Evolutionary conservation across 1,140 invertebrate species (phyloP).

Genomic region (Adelges cooleyi): DNA sequence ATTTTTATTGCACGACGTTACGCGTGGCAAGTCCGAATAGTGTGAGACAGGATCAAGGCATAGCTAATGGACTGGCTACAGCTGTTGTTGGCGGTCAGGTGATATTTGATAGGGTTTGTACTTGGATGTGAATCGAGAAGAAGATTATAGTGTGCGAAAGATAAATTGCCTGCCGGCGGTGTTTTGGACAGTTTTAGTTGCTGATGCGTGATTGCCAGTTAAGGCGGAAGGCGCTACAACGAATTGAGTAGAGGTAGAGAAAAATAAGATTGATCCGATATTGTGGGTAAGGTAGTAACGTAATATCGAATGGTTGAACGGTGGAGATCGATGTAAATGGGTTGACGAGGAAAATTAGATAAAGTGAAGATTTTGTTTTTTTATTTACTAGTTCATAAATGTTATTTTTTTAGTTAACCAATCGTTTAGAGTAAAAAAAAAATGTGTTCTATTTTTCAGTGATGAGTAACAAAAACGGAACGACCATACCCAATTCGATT

Average conservation of each 20-base stretch:
- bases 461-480: slow-evolving; percentile 10
- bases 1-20: background rate
- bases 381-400: background rate
- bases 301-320: background rate
- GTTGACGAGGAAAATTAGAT: background rate
- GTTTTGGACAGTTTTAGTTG: background rate
- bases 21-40: background rate
- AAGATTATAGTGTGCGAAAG: background rate
- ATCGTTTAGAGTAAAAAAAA: no score
- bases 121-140: no score
- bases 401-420: background rate
- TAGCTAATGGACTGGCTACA: background rate
- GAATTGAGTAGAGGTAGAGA: background rate
- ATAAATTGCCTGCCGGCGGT: background rate
- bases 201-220: no score
- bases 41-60: background rate
- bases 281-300: background rate
- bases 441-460: no score
- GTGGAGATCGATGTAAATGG: background rate
- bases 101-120: no score
- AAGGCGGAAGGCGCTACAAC: background rate
- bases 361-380: background rate
- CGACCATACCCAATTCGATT: slow-evolving; percentile 5
- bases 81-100: no score
- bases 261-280: background rate